Percentiles rank a stretch among this genome's conserved stretches.
These are phyloP conservation scores for Bombus affinis DNA, from an alignment of 1,140 invertebrate genomes.

Conservation along the genomic window DNA sequence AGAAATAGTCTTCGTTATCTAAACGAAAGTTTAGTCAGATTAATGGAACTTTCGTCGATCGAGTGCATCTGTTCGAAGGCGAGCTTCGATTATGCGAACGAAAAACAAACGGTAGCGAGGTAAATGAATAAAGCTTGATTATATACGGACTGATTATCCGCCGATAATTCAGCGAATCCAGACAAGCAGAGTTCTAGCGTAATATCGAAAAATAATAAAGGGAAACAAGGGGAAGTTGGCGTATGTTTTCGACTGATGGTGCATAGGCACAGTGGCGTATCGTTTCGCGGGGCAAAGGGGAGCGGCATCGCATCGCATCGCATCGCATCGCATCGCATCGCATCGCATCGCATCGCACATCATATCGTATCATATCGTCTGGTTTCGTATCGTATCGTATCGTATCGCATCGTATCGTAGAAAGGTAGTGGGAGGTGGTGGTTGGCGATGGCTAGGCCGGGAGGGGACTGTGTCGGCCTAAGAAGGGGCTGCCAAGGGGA, in stretches of 20 bases:
- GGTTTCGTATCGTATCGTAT: constrained; percentile 6
- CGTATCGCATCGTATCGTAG: constrained; percentile 23
- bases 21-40: background rate
- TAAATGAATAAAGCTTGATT: too few species aligned
- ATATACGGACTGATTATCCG: too few species aligned
- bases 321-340: background rate
- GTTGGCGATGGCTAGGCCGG: constrained; percentile 55
- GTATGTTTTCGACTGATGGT: too few species aligned
- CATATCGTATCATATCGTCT: constrained; percentile 10
- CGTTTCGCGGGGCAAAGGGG: background rate
- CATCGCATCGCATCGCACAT: constrained; percentile 3
- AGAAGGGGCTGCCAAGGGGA: constrained; percentile 64
- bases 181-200: too few species aligned
- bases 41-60: background rate
- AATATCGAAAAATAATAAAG: too few species aligned
- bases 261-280: constrained; percentile 20
- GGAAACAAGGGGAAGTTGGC: too few species aligned
- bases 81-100: background rate
- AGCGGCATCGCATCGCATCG: background rate
- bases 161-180: too few species aligned
- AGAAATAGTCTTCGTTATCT: too few species aligned
- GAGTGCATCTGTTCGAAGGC: rapidly evolving
- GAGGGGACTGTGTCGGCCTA: constrained; percentile 53
- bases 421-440: constrained; percentile 39
- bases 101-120: too few species aligned